Conservation (phyloP, 1,140 invertebrate species). For the Hyles vespertilio region DNA sequence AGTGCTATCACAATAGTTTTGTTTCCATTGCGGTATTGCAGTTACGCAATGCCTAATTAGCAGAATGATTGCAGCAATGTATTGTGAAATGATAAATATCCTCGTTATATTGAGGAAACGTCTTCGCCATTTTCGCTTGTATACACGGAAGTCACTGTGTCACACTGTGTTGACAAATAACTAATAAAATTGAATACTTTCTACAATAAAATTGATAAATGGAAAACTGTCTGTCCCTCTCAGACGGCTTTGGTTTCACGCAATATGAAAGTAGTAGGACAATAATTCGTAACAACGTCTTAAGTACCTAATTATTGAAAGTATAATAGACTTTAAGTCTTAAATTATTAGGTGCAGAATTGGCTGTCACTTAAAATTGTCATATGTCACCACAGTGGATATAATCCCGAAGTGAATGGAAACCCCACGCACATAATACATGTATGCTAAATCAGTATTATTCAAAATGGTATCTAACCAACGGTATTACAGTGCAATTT, state of each 20-base stretch:
- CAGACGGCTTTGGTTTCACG: slow-evolving; percentile 36
- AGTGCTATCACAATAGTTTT: too few relatives aligned
- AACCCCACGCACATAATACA: slow-evolving; percentile 31
- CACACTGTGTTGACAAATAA: too few relatives aligned
- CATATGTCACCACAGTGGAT: slow-evolving; percentile 10
- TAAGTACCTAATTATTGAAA: neutral
- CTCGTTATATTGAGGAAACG: too few relatives aligned
- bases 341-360: neutral
- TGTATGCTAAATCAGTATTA: neutral
- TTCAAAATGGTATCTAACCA: slow-evolving; percentile 11
- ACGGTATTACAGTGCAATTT: slow-evolving; percentile 18
- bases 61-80: too few relatives aligned
- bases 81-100: too few relatives aligned
- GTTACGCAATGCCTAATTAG: too few relatives aligned
- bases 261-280: slow-evolving; percentile 45
- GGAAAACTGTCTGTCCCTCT: too few relatives aligned
- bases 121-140: too few relatives aligned
- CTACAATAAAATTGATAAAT: too few relatives aligned
- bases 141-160: too few relatives aligned
- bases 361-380: neutral
- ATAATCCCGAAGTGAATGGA: slow-evolving; percentile 35
- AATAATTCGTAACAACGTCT: neutral
- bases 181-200: too few relatives aligned
- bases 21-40: too few relatives aligned
- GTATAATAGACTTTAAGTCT: slow-evolving; percentile 9